Conservation (phyloP, 2,797 vertebrate genomes). For the Centroberyx gerrardi region DNA sequence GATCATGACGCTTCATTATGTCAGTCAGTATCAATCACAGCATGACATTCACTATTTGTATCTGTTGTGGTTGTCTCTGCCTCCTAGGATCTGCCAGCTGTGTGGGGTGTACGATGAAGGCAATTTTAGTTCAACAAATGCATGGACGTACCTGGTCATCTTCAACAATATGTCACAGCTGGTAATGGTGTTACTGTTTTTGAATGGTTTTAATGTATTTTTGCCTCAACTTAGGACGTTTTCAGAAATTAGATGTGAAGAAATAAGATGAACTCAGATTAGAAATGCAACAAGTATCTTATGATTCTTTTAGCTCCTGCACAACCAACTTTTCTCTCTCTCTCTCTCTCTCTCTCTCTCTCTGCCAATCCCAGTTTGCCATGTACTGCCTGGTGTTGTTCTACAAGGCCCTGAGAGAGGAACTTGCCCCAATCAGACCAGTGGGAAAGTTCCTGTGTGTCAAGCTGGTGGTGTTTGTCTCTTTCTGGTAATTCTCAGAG, state of each 20-base stretch:
- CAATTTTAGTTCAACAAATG: conserved; percentile 95
- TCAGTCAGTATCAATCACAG: not conserved
- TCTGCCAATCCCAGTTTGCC: conserved; percentile 89
- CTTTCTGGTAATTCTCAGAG: conserved; percentile 92
- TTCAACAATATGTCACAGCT: conserved; percentile 98
- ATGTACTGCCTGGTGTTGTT: conserved; percentile 99
- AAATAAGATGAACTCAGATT: not conserved
- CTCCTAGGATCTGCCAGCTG: conserved; percentile 92
- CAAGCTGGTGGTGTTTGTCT: conserved; percentile 98
- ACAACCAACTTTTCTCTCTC: not conserved
- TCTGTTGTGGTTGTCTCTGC: conserved; percentile 8
- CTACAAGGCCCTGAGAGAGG: conserved; percentile 94
- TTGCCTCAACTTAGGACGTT: not conserved
- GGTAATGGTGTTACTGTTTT: conserved; percentile 78
- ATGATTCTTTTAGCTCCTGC: not conserved
- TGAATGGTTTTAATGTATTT: not conserved
- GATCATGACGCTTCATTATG: not conserved
- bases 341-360: conserved; percentile 5
- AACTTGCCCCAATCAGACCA: conserved; percentile 94
- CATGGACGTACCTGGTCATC: conserved; percentile 98
- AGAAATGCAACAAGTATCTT: not conserved
- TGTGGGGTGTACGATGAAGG: conserved; percentile 95
- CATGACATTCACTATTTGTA: not conserved
- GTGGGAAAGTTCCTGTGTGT: conserved; percentile 98
- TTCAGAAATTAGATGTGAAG: not conserved